Evolutionary conservation across 92 coral and sea anemone genomes (phyloP), one percentile per base, ranked within the genome.

Genomic region (Actinostola sp.): DNA sequence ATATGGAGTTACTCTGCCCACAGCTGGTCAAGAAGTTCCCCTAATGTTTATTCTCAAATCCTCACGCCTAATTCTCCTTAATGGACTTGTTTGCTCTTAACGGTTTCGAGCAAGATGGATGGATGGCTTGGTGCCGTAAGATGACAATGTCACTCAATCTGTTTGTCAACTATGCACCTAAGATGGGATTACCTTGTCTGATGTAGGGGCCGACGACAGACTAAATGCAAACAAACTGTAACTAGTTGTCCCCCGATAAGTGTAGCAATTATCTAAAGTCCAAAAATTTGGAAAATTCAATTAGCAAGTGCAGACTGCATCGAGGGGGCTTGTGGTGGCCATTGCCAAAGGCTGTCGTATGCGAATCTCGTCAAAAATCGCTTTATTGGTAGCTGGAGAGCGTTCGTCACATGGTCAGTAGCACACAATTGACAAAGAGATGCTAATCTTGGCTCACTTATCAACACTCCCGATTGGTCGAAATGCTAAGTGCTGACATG

Each of bases 371-470:
- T 68, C 43, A 50, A 36, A 51, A 51, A 68, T 32, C 46, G 58
- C 29, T 68, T 51, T 31, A 27, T 19, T 31, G 42, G 32, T 33
- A 68, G 74, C 48, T 52, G 19, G 44, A 34, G 42, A 68, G 24
- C 72, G 5, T 19, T 35, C 13, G 63, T 42, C 77, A 70, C 65
- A 58, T 56, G 67, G 63, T 52, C 53, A 12, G 21, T 17, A 17
- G 60, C 62, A 53, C 27, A 75, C 81, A 75, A 75, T 75, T 61
- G 36, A 75, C 81, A 75, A 75, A 63, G 81, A 75, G 81, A 75
- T 75, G 16, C 25, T 34, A 63, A 75, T 75, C 81, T 75, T 50
- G 53, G 48, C n/a, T 12, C 28, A 39, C 59, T 29, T 28, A 21
- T 36, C 43, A 51, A n/a, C 63, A 36, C 35, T 21, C 21, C 5